phyloP scores from a whole-genome alignment of 2,888 invertebrate species.

The Mamestra brassicae region DNA sequence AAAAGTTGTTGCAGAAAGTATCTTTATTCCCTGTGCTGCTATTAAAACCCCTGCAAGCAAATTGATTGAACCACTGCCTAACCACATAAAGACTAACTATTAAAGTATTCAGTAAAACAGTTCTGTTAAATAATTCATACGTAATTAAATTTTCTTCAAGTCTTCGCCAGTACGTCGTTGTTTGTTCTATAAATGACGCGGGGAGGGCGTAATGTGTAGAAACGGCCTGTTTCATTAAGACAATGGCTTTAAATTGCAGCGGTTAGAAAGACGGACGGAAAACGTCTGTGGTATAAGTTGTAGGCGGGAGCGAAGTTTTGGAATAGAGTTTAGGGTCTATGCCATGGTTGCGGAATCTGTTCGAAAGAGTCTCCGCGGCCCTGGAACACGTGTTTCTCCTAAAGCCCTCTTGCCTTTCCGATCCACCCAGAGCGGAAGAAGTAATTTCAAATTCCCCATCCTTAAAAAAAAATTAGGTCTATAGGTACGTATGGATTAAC shows the following conservation, averaged over 20 bases:
- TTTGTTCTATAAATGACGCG: conserved; percentile 77
- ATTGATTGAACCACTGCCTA: not conserved
- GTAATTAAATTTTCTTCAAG: conserved; percentile 58
- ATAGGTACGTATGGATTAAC: no score
- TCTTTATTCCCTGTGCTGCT: not conserved
- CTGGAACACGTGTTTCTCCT: no score
- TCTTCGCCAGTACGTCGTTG: conserved; percentile 55
- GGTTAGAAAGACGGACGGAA: conserved; percentile 83
- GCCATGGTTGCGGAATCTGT: no score
- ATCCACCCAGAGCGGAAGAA: no score
- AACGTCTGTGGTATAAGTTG: conserved; percentile 61
- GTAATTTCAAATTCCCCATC: no score
- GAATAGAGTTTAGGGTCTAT: not conserved
- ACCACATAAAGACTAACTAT: not conserved
- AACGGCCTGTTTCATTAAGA: conserved; percentile 87
- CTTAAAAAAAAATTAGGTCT: no score
- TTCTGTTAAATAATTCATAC: conserved; percentile 43
- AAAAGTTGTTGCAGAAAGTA: not conserved
- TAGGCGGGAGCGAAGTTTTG: conserved; percentile 28
- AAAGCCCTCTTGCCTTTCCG: no score
- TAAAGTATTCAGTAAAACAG: conserved; percentile 32
- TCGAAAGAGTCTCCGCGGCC: no score
- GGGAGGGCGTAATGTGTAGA: conserved; percentile 80
- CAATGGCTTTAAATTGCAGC: conserved; percentile 88
- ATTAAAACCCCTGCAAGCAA: not conserved